phyloP scores from a whole-genome alignment of 1,140 invertebrate species.

The Myzus persicae region DNA sequence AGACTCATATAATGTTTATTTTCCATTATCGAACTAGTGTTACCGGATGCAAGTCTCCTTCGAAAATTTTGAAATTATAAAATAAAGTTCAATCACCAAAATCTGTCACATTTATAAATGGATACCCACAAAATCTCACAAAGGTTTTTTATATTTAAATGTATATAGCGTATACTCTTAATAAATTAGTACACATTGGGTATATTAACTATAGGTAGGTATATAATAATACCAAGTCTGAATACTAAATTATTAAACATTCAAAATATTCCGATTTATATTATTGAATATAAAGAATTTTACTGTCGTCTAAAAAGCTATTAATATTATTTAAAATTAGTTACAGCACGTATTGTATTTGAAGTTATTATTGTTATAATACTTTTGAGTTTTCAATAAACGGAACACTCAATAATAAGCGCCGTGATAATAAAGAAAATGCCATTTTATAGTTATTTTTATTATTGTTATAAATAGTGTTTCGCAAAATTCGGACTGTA shows the following conservation, averaged over 20 bases:
- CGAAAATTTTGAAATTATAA: too few species aligned
- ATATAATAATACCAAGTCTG: too few species aligned
- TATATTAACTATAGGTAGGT: not conserved
- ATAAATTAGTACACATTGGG: too few species aligned
- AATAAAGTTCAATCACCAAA: not conserved
- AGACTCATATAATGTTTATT: too few species aligned
- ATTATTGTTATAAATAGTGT: not conserved
- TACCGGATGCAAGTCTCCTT: too few species aligned
- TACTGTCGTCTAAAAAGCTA: not conserved
- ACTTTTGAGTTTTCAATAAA: not conserved
- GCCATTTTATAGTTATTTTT: not conserved
- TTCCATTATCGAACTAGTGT: too few species aligned
- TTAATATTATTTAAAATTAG: not conserved
- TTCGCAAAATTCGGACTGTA: not conserved
- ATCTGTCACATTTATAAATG: not conserved
- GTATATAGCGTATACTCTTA: not conserved
- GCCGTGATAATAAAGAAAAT: not conserved
- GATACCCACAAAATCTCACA: not conserved
- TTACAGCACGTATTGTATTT: not conserved
- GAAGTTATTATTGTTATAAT: not conserved
- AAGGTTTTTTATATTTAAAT: not conserved
- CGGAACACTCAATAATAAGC: not conserved
- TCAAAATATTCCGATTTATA: not conserved
- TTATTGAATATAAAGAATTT: not conserved
- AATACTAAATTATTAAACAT: not conserved